phyloP scores from a whole-genome alignment of 1,140 invertebrate species.

The Musca domestica region DNA sequence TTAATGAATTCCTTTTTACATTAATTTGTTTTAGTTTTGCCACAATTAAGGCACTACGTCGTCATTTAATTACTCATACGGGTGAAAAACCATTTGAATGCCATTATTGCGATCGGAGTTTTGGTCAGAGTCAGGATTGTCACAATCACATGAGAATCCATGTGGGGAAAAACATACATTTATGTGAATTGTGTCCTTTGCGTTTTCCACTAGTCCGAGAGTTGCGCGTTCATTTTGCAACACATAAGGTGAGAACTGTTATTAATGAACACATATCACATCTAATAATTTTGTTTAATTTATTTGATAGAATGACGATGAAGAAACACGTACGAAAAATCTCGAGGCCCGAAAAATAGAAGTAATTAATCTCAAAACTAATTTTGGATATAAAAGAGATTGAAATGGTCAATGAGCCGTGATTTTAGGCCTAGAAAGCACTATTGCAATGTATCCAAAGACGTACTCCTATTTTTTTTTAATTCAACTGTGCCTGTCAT shows the following conservation, averaged over 20 bases:
- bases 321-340: background rate
- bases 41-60: slow-evolving; percentile 56
- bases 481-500: no score
- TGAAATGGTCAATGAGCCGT: no score
- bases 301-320: background rate
- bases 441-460: no score
- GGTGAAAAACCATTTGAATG: slow-evolving; percentile 70
- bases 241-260: no score
- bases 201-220: slow-evolving; percentile 56
- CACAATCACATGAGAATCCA: slow-evolving; percentile 56
- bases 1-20: no score
- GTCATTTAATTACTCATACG: slow-evolving; percentile 67
- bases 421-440: no score
- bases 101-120: slow-evolving; percentile 58
- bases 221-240: slow-evolving; percentile 35
- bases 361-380: background rate
- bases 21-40: slow-evolving; percentile 59
- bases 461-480: no score
- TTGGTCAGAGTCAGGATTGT: slow-evolving; percentile 57
- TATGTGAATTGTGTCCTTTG: slow-evolving; percentile 52
- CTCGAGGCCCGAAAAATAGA: background rate
- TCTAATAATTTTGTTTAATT: no score
- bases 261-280: no score
- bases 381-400: background rate
- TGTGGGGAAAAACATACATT: slow-evolving; percentile 57